Conservation (phyloP, 2,797 vertebrate species). For the Falco cherrug region DNA sequence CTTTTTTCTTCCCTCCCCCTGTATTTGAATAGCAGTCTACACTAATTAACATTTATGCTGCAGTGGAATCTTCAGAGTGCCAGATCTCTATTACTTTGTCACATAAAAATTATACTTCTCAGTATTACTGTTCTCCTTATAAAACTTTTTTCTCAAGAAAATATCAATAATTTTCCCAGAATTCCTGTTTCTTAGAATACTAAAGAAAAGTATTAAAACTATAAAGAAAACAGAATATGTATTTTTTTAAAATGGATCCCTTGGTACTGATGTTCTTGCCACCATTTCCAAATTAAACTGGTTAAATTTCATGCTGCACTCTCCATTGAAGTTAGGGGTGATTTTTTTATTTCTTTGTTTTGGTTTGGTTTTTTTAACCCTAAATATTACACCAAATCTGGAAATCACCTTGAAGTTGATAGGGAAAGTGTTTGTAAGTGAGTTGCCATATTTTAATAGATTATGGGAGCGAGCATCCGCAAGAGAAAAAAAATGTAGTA, state of each 20-base stretch:
- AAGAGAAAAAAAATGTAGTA: neutral
- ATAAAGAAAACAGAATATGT: neutral
- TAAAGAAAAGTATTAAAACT: neutral
- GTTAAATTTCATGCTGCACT: neutral
- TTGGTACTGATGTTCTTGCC: neutral
- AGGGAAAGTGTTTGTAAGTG: neutral
- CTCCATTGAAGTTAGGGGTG: neutral
- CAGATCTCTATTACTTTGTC: neutral
- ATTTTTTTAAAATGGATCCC: neutral
- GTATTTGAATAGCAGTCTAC: neutral
- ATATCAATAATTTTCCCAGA: neutral
- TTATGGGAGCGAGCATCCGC: neutral
- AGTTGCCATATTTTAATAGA: neutral
- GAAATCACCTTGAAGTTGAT: neutral
- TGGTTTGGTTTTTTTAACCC: neutral
- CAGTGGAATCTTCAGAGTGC: neutral
- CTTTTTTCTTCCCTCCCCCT: too few species aligned
- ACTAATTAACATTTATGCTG: neutral
- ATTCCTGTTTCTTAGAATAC: neutral
- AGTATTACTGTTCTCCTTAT: neutral
- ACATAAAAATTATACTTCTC: conserved; percentile 22
- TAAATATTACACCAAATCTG: neutral
- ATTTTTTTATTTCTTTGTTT: neutral
- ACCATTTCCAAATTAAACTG: neutral
- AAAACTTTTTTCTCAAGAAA: neutral